Evolutionary conservation across 2,113 vertebrate species (phyloP), one percentile per base, ranked within the genome.

Genomic region (Corythornis madagascariensis): DNA sequence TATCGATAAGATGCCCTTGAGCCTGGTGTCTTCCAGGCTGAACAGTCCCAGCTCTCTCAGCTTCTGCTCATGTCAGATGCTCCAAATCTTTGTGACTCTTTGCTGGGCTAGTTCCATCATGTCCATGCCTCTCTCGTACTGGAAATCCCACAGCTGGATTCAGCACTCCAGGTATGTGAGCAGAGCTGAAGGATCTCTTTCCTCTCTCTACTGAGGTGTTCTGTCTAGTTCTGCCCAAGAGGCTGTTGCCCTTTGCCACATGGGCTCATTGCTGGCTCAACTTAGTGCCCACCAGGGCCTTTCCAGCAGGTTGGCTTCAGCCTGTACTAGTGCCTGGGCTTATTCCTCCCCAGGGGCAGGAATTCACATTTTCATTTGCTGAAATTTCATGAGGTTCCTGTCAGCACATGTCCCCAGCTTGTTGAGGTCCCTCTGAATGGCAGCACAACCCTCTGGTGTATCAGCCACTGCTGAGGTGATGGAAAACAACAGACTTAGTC

Each of bases 381-480:
- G 56, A 60, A 55, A 55, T 29, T 48, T 65, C 19, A 40, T 8
- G 13, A 85, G 31, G 65, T 22, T 81, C n/a, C 43, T 28, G 5
- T 16, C 56, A 70, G 45, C 25, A 29, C 26, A 2, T 7, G 9
- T 38, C 18, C 14, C 13, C 31, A 79, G 29, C 16, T 18, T 45
- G 26, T 11, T 0, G 5, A 66, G 7, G 76, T 25, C 45, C 40
- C 18, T 78, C 56, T 47, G 55, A 15, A 35, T 26, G 38, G 29
- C 77, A 73, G 24, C 43, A 48, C 1, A 0, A 17, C 38, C 9
- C 29, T 43, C 38, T 48, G 50, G 29, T 0, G 0, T 19, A 22
- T 15, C 79, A 80, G 38, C 6, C 50, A 14, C 33, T n/a, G 5
- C 48, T 79, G 57, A 87, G 40, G 55, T 25, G 52, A 33, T 19